These are phyloP conservation scores for Sigmodon hispidus DNA, from an alignment of 2,113 vertebrate genomes.

Conservation along the genomic window DNA sequence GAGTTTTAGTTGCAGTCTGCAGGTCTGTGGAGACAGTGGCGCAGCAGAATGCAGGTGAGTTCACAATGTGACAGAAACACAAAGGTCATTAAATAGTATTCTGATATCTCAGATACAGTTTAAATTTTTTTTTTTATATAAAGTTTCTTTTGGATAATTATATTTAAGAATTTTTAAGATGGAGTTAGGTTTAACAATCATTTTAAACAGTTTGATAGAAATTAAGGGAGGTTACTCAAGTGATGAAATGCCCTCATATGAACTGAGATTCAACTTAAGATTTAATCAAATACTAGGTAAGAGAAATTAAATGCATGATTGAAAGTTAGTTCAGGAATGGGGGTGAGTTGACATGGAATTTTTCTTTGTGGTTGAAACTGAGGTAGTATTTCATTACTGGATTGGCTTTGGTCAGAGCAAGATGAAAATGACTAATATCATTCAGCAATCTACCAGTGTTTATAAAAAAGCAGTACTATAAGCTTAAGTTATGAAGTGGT, in stretches of 20 bases:
- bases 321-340: constrained; percentile 16
- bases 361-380: constrained; percentile 75
- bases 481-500: background rate
- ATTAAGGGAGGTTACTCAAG: constrained; percentile 34
- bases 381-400: constrained; percentile 69
- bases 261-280: constrained; percentile 16
- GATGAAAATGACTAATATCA: constrained; percentile 71
- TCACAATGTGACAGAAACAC: background rate
- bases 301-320: constrained; percentile 49
- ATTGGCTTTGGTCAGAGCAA: constrained; percentile 57
- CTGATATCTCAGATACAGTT: background rate
- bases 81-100: background rate
- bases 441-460: constrained; percentile 25
- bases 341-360: constrained; percentile 58
- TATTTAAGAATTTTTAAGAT: constrained; percentile 18
- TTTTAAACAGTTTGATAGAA: constrained; percentile 50
- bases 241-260: constrained; percentile 20
- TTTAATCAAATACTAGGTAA: constrained; percentile 18
- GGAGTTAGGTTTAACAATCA: constrained; percentile 37
- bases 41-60: background rate
- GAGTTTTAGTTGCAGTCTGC: background rate
- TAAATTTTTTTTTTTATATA: background rate
- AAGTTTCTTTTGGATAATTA: constrained; percentile 10
- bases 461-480: constrained; percentile 18
- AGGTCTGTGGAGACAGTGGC: background rate